A percentile compares a stretch with the other conserved stretches of the same genome.
These are phyloP conservation scores for Orchesella flavescens DNA, from an alignment of 2,888 invertebrate genomes.

Conservation along the genomic window DNA sequence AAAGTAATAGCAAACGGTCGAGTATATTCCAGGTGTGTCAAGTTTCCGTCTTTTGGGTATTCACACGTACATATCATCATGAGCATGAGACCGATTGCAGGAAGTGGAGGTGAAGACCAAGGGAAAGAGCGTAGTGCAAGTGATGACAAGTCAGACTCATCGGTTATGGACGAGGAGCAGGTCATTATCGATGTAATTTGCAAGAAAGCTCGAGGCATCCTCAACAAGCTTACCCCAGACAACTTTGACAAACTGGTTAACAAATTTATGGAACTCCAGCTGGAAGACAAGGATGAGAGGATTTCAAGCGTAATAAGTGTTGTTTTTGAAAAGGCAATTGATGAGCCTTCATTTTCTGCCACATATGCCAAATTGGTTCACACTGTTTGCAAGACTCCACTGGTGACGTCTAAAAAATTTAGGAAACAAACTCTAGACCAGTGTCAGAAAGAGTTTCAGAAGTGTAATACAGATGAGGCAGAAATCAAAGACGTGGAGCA, in stretches of 20 bases:
- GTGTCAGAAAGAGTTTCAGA: slow-evolving; percentile 93
- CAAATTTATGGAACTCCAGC: slow-evolving; percentile 68
- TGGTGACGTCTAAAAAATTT: slow-evolving; percentile 77
- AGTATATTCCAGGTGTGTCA: too few species aligned
- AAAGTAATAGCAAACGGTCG: too few species aligned
- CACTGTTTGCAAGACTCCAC: slow-evolving; percentile 65
- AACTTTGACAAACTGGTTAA: slow-evolving; percentile 88
- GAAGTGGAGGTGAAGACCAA: too few species aligned
- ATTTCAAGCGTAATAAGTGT: slow-evolving; percentile 89
- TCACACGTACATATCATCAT: too few species aligned
- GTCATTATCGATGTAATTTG: slow-evolving; percentile 71
- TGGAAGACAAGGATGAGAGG: slow-evolving; percentile 70
- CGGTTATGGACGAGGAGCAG: slow-evolving; percentile 77
- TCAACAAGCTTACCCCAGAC: slow-evolving; percentile 96
- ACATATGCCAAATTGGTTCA: slow-evolving; percentile 87
- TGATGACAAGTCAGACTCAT: too few species aligned
- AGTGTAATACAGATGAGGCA: slow-evolving; percentile 83
- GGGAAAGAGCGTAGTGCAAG: too few species aligned
- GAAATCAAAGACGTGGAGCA: slow-evolving; percentile 77
- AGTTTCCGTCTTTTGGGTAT: too few species aligned
- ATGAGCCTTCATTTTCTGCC: slow-evolving; percentile 94
- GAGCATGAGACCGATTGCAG: too few species aligned
- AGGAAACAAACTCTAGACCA: slow-evolving; percentile 85
- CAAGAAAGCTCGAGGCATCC: slow-evolving; percentile 80
- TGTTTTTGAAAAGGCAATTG: slow-evolving; percentile 95